These are phyloP conservation scores for Australoheros facetus DNA, from an alignment of 2,797 vertebrate species.

Conservation along the genomic window DNA sequence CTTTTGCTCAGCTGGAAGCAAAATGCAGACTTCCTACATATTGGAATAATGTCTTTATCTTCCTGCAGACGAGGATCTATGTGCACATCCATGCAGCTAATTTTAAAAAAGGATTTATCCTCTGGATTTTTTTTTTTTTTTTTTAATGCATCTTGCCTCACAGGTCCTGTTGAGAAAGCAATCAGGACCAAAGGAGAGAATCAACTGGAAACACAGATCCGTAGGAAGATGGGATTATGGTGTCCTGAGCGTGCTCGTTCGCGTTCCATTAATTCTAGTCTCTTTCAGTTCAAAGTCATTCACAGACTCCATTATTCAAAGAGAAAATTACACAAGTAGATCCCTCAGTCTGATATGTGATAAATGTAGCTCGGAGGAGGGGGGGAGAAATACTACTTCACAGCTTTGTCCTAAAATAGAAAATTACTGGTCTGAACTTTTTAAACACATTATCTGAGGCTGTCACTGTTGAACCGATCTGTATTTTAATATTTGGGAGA, in stretches of 20 bases:
- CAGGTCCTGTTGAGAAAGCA: slow-evolving; percentile 10
- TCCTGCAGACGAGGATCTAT: slow-evolving; percentile 1
- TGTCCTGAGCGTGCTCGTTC: slow-evolving; percentile 45
- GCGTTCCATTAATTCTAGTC: slow-evolving; percentile 62
- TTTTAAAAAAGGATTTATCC: slow-evolving; percentile 19
- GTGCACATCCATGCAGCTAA: neutral
- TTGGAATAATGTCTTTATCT: neutral
- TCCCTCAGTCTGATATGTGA: slow-evolving; percentile 42
- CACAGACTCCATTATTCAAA: slow-evolving; percentile 69
- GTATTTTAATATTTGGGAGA: slow-evolving; percentile 25
- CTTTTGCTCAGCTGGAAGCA: neutral
- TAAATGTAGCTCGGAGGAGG: slow-evolving; percentile 61
- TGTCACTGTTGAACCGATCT: slow-evolving; percentile 18
- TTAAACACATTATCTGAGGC: slow-evolving; percentile 23
- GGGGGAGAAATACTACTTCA: slow-evolving; percentile 20
- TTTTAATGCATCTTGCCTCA: slow-evolving; percentile 3
- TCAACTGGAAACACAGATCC: slow-evolving; percentile 27
- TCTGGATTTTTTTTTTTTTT: rapidly evolving
- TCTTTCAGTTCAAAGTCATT: slow-evolving; percentile 67
- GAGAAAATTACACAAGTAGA: slow-evolving; percentile 58
- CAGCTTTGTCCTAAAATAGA: slow-evolving; percentile 51
- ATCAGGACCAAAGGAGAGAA: slow-evolving; percentile 24
- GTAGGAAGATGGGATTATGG: slow-evolving; percentile 15
- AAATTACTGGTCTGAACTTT: slow-evolving; percentile 44
- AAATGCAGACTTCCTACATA: slow-evolving; percentile 7